These are phyloP conservation scores for Ferrisia virgata DNA, from an alignment of 2,888 invertebrate species.

Conservation along the genomic window DNA sequence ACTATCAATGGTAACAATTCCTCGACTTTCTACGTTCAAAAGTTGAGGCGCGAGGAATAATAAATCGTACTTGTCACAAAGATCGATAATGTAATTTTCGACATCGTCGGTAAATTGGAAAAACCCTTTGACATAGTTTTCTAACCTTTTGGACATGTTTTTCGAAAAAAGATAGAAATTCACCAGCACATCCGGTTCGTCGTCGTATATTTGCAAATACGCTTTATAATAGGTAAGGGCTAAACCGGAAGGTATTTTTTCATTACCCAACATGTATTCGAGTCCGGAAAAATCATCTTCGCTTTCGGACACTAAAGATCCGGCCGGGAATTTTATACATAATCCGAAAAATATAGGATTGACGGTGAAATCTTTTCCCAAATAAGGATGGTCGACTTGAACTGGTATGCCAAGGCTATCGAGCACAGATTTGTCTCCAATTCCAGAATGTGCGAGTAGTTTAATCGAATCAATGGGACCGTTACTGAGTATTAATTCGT, in stretches of 20 bases:
- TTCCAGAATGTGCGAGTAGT: constrained; percentile 13
- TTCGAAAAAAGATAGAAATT: constrained; percentile 29
- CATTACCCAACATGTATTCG: neutral
- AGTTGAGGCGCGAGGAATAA: constrained; percentile 33
- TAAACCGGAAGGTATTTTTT: neutral
- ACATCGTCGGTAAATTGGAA: constrained; percentile 30
- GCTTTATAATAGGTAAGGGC: constrained; percentile 22
- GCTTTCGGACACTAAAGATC: neutral
- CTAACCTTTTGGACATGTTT: neutral
- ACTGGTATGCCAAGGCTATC: constrained; percentile 14
- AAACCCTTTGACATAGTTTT: constrained; percentile 14
- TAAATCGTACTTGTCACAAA: neutral
- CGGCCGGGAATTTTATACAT: constrained; percentile 17
- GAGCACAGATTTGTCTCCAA: neutral
- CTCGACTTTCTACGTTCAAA: neutral
- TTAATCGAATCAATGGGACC: neutral
- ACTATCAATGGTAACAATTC: neutral
- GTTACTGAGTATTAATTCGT: constrained; percentile 30
- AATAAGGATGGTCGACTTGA: neutral
- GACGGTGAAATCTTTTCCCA: constrained; percentile 6
- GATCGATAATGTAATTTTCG: neutral
- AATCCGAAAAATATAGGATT: constrained; percentile 21
- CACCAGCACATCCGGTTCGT: constrained; percentile 6
- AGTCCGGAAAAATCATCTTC: constrained; percentile 23
- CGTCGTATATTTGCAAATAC: constrained; percentile 6